Evolutionary conservation across 1,140 invertebrate species (phyloP), one percentile per base, ranked within the genome.

Genomic region (Brachionus calyciflorus): DNA sequence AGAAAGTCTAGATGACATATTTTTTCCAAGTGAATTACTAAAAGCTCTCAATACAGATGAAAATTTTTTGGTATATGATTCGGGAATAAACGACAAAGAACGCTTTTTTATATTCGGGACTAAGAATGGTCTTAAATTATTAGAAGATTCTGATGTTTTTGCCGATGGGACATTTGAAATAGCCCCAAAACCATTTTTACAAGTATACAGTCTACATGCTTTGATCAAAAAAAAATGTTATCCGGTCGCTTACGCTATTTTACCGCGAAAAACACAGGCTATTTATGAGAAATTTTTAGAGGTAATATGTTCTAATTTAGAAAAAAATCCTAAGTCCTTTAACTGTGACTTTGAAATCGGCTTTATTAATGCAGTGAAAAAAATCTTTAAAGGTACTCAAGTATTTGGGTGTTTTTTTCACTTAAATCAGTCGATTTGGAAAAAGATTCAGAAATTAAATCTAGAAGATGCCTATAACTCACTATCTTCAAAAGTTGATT

Each of bases 191-290:
- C 49, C n/a, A 17, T 53, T 53, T 24, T 21, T 53, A 24, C 12
- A 53, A 53, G 49, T 53, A 24, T 53, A 53, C 19, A 53, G 49
- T 53, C 19, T 53, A 53, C 49, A 53, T 53, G 49, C 49, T 53
- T 53, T 53, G 49, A 53, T 53, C 12, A 53, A 53, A 21, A 21
- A 5, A 21, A 53, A 53, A 53, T 53, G 49, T 53, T 53, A 53
- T 53, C 49, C 49, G 19, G 49, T 53, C n/a, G 49, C 12, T 55
- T 21, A 37, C 33, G 33, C 33, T 37, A 5, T 37, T 37, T 9
- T 37, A 37, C 33, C 33, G 3, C 33, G 33, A 5, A 37, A 37
- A 9, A 37, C 33, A 5, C 33, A 37, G 9, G 9, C 9, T 3
- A 37, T 37, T 3, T 37, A 37, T 9, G 33, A 37, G 9, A 3